These are phyloP conservation scores for Drosophila koepferae DNA, from an alignment of 2,888 invertebrate species.

Conservation along the genomic window DNA sequence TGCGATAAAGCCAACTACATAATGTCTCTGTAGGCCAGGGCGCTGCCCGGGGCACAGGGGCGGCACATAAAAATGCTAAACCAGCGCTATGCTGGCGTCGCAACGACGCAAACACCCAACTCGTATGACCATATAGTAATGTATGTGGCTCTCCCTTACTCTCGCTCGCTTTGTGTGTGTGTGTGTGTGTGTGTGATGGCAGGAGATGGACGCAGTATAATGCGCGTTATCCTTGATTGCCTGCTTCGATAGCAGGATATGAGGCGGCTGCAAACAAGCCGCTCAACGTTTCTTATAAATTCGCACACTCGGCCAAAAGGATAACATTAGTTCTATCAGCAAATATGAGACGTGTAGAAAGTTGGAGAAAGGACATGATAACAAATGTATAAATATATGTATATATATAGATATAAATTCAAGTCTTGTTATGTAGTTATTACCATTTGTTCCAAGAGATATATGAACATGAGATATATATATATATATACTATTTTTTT, in stretches of 20 bases:
- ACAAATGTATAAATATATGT: background rate
- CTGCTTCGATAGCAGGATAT: slow-evolving; percentile 68
- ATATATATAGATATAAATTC: background rate
- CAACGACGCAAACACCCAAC: slow-evolving; percentile 54
- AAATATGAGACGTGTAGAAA: background rate
- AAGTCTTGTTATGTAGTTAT: too few species aligned
- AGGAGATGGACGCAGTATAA: slow-evolving; percentile 51
- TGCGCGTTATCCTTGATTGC: slow-evolving; percentile 78
- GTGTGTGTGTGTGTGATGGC: background rate
- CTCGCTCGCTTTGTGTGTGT: slow-evolving; percentile 3
- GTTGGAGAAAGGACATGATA: too few species aligned
- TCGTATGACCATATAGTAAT: slow-evolving; percentile 16
- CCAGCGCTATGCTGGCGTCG: slow-evolving; percentile 72
- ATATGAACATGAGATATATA: too few species aligned
- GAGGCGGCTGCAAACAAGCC: slow-evolving; percentile 64
- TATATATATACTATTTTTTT: too few species aligned
- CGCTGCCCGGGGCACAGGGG: slow-evolving; percentile 27
- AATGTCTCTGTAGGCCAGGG: slow-evolving; percentile 70
- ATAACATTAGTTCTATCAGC: background rate
- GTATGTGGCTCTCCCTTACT: slow-evolving; percentile 1
- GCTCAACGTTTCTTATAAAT: slow-evolving; percentile 42
- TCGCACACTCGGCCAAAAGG: background rate
- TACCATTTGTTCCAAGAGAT: too few species aligned
- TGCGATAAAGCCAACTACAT: slow-evolving; percentile 80
- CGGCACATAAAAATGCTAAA: slow-evolving; percentile 73